Evolutionary conservation across 2,888 invertebrate genomes (phyloP), one percentile per base, ranked within the genome.

Genomic region (Lordiphosa andalusiaca): DNA sequence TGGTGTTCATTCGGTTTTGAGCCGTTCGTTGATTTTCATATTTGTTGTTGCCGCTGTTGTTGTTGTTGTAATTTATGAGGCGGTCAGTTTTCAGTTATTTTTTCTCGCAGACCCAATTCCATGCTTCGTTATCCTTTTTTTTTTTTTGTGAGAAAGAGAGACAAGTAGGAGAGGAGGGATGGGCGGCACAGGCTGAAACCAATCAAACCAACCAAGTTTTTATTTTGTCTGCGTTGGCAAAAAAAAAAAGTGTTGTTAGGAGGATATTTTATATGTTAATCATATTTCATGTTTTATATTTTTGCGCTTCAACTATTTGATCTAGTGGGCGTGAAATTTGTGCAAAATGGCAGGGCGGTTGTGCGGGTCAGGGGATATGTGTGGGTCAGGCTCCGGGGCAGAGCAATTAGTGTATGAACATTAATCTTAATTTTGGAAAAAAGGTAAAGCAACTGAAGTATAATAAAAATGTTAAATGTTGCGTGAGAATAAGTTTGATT

Each of bases 101-200:
- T 46, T 23, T 40, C 38, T 41, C 9, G 7, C 50, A 25, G 40
- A 46, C 62, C 64, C 65, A 50, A 65, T 57, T 54, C 40, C 60
- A 67, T 47, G 84, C 76, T 72, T 83, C 84, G 76, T 76, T 76
- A 76, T 84, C 67, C 81, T 73, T 78, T 55, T 68, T 73, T 78
- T 55, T 68, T 16, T 16, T n/a, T 36, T 46, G 13, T 13, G 53
- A 30, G 30, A 30, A 30, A 9, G 9, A 30, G 30, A 30, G 7
- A 30, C 1, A 16, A 16, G 16, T 16, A 2, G 2, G 7, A 30
- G 30, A 19, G 19, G 19, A 19, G 19, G 19, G 19, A 23, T 23
- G 1, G 30, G 30, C 7, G 16, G 16, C 16, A 16, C 16, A 30
- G 51, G 37, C 53, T 64, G 64, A 69, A 66, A 67, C 78, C 82